Evolutionary conservation across 2,888 invertebrate genomes (phyloP).

Genomic region (Meteorus colon): DNA sequence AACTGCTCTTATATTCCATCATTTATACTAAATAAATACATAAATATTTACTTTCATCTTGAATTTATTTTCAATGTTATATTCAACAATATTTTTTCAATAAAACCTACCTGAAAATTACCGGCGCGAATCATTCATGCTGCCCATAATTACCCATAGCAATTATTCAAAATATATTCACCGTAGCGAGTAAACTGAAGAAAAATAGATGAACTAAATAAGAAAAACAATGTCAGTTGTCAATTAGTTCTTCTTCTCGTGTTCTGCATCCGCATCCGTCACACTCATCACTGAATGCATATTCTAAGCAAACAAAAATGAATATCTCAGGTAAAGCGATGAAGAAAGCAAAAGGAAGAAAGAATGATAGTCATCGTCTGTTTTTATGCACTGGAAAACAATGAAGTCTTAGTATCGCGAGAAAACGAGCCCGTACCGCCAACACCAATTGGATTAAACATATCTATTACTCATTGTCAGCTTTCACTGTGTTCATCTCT

Average conservation of each 20-base stretch:
- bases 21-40: no score
- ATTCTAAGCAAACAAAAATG: slow-evolving; percentile 57
- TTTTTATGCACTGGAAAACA: slow-evolving; percentile 19
- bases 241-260: background rate
- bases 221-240: background rate
- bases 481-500: slow-evolving; percentile 21
- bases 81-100: no score
- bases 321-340: slow-evolving; percentile 31
- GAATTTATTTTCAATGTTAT: no score
- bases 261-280: slow-evolving; percentile 49
- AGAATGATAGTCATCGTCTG: background rate
- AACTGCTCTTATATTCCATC: no score
- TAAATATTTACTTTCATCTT: no score
- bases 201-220: background rate
- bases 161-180: slow-evolving; percentile 1
- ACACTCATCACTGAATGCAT: slow-evolving; percentile 65
- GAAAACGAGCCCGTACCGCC: slow-evolving; percentile 40
- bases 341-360: background rate
- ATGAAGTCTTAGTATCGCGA: slow-evolving; percentile 37
- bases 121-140: slow-evolving; percentile 63
- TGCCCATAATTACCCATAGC: slow-evolving; percentile 52
- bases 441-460: slow-evolving; percentile 71
- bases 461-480: slow-evolving; percentile 71
- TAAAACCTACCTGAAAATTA: slow-evolving; percentile 55
- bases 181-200: background rate